Evolutionary conservation across 1,140 invertebrate genomes (phyloP).

Genomic region (Drosophila chauvacae): DNA sequence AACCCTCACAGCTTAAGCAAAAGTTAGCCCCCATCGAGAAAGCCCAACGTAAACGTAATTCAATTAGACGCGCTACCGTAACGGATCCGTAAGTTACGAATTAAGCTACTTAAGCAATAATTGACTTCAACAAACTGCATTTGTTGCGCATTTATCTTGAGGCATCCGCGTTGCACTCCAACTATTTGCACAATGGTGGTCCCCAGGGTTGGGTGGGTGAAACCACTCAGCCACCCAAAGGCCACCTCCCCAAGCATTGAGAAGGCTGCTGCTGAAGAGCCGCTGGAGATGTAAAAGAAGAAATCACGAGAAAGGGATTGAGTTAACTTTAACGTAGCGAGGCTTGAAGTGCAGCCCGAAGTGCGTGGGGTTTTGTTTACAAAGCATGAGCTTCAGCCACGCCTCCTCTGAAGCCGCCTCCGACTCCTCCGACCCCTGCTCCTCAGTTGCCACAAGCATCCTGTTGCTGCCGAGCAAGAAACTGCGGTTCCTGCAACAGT

Average conservation of each 20-base stretch:
- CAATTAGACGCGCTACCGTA: slow-evolving; percentile 7
- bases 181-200: slow-evolving; percentile 45
- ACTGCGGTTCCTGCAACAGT: slow-evolving; percentile 37
- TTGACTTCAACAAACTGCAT: slow-evolving; percentile 80
- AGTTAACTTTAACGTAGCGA: slow-evolving; percentile 60
- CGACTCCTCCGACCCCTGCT: slow-evolving; percentile 2
- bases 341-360: slow-evolving; percentile 32
- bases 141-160: slow-evolving; percentile 79
- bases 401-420: not conserved
- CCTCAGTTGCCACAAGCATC: slow-evolving; percentile 13
- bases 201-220: not conserved
- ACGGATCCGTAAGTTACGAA: slow-evolving; percentile 50
- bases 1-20: not conserved
- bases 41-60: slow-evolving; percentile 23
- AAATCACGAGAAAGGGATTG: slow-evolving; percentile 5
- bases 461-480: slow-evolving; percentile 39
- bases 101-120: slow-evolving; percentile 81
- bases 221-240: not conserved
- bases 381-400: slow-evolving; percentile 26
- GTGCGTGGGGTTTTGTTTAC: slow-evolving; percentile 75
- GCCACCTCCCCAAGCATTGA: slow-evolving; percentile 7
- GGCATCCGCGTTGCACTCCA: slow-evolving; percentile 44
- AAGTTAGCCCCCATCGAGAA: slow-evolving; percentile 8
- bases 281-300: slow-evolving; percentile 63
- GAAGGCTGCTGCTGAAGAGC: slow-evolving; percentile 44